A percentile compares a stretch with the other conserved stretches of the same genome.
phyloP scores from a whole-genome alignment of 1,140 invertebrate genomes.

The Nasonia longicornis region DNA sequence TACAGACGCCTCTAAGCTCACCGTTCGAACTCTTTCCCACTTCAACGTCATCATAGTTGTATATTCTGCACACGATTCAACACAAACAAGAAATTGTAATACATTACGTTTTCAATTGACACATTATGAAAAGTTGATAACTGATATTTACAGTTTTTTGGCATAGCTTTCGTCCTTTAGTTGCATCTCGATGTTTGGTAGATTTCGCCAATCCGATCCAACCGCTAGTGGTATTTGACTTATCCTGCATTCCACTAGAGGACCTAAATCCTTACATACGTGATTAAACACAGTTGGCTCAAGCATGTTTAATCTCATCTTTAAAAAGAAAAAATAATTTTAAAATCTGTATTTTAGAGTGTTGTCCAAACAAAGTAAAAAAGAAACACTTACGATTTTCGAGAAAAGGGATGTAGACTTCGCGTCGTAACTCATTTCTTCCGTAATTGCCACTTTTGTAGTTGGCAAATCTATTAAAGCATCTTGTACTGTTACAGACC shows the following conservation, averaged over 20 bases:
- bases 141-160: conserved; percentile 72
- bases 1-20: conserved; percentile 82
- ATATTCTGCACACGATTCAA: conserved; percentile 61
- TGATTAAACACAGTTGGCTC: conserved; percentile 79
- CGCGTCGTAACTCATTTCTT: conserved; percentile 77
- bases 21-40: conserved; percentile 73
- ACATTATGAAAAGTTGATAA: not conserved
- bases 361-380: not conserved
- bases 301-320: conserved; percentile 57
- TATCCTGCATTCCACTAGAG: conserved; percentile 83
- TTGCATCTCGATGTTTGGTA: conserved; percentile 81
- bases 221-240: conserved; percentile 79
- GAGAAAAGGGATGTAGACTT: conserved; percentile 84
- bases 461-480: conserved; percentile 85
- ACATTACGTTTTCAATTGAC: not conserved
- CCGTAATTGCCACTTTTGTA: conserved; percentile 79
- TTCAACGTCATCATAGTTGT: conserved; percentile 79
- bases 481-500: conserved; percentile 83
- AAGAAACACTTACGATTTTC: conserved; percentile 68
- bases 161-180: conserved; percentile 78
- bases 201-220: conserved; percentile 88
- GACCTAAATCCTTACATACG: conserved; percentile 87
- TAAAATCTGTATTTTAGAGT: not conserved
- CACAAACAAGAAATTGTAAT: not conserved
- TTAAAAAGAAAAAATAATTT: conserved; percentile 48